phyloP scores from a whole-genome alignment of 2,797 vertebrate species.

The Lepidocolaptes lacrymiger region DNA sequence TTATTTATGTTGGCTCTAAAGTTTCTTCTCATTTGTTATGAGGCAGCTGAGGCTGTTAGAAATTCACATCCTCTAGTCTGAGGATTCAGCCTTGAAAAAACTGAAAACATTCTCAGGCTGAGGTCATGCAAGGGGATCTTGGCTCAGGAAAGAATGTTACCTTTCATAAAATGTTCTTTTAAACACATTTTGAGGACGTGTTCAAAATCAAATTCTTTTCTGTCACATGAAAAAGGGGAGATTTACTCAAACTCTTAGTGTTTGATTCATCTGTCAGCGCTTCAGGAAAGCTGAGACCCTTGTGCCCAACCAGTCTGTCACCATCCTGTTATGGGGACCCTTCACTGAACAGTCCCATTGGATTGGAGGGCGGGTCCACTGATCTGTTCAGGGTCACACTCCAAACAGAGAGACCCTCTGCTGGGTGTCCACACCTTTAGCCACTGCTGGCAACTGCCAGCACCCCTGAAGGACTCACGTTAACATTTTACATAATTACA shows the following conservation, averaged over 20 bases:
- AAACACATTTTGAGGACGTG: background rate
- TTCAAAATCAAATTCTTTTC: background rate
- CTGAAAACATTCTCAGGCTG: background rate
- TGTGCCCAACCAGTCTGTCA: background rate
- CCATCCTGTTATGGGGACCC: accelerated
- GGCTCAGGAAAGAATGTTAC: background rate
- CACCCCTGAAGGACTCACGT: background rate
- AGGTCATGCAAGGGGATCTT: background rate
- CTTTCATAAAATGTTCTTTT: background rate
- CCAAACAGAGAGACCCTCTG: background rate
- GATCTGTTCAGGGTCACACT: background rate
- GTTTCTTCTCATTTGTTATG: background rate
- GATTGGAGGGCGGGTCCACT: background rate
- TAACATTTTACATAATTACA: background rate
- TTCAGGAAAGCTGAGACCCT: background rate
- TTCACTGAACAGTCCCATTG: background rate
- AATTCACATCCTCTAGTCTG: background rate
- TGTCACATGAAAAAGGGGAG: background rate
- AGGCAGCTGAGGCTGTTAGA: background rate
- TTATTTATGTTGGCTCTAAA: constrained; percentile 34
- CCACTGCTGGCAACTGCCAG: background rate
- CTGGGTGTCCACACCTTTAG: background rate
- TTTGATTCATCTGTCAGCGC: background rate
- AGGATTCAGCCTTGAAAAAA: background rate
- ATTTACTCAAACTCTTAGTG: background rate